phyloP scores from a whole-genome alignment of 2,797 vertebrate species.

The Iguana delicatissima region DNA sequence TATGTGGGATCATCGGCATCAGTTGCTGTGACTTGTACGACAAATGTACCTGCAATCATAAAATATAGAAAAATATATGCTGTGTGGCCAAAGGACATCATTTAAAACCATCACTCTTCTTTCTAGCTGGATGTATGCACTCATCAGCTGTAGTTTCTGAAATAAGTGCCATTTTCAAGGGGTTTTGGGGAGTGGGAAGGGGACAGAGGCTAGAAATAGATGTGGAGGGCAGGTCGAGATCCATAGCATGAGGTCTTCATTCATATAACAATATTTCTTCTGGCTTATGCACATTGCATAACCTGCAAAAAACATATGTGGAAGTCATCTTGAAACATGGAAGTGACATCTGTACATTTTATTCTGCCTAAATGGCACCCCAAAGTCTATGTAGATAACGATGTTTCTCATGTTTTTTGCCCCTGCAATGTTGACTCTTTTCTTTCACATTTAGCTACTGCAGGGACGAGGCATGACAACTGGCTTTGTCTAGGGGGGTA shows the following conservation, averaged over 20 bases:
- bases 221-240: background rate
- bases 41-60: constrained; percentile 83
- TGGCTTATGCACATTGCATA: background rate
- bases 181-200: background rate
- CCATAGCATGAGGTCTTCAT: background rate
- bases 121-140: background rate
- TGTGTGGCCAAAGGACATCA: background rate
- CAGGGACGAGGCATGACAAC: background rate
- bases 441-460: background rate
- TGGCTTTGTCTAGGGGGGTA: background rate
- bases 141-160: background rate
- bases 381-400: background rate
- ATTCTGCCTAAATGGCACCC: background rate
- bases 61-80: constrained; percentile 53
- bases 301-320: background rate
- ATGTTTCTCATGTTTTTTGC: background rate
- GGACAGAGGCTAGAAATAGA: background rate
- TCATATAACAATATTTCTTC: background rate
- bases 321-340: background rate
- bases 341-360: background rate
- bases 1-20: constrained; percentile 86
- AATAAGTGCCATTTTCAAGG: background rate
- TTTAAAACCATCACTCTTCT: background rate
- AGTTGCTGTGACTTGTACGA: constrained; percentile 85
- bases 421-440: background rate